phyloP scores from a whole-genome alignment of 37 sponge, comb jelly and placozoan genomes.

The Ianthella basta region DNA sequence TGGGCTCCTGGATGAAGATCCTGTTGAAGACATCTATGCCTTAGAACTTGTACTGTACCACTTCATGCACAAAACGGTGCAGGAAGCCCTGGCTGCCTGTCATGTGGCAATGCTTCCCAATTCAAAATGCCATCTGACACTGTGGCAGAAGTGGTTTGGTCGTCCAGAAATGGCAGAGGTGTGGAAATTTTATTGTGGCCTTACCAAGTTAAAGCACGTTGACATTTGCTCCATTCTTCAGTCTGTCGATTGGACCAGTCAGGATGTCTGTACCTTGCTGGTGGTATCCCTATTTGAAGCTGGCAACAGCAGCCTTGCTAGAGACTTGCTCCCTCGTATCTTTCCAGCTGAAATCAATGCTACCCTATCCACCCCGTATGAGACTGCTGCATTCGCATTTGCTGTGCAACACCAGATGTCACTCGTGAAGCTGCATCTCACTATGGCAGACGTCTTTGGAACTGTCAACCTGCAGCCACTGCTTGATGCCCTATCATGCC shows the following conservation, averaged over 20 bases:
- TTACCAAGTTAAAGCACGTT: neutral
- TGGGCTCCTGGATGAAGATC: neutral
- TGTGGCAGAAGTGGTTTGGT: constrained; percentile 9
- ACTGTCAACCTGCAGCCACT: too few relatives aligned
- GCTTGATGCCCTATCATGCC: too few relatives aligned
- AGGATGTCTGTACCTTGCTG: neutral
- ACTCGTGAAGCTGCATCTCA: too few relatives aligned
- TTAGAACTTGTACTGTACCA: neutral
- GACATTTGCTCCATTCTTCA: neutral
- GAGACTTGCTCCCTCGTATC: neutral
- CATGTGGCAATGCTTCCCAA: neutral
- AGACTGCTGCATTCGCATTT: too few relatives aligned
- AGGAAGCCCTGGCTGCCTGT: constrained; percentile 4
- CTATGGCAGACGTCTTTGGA: too few relatives aligned
- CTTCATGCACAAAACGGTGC: constrained; percentile 5
- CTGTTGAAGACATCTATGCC: neutral
- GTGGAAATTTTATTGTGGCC: constrained; percentile 11
- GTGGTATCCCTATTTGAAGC: constrained; percentile 11
- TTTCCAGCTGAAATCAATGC: too few relatives aligned
- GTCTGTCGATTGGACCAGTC: neutral
- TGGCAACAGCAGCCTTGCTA: neutral
- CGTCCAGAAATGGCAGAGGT: neutral
- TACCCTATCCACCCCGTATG: too few relatives aligned
- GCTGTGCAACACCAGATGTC: too few relatives aligned
- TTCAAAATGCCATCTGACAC: neutral